These are phyloP conservation scores for Eumacrocentrus americanus DNA, from an alignment of 2,888 invertebrate species.

Conservation along the genomic window DNA sequence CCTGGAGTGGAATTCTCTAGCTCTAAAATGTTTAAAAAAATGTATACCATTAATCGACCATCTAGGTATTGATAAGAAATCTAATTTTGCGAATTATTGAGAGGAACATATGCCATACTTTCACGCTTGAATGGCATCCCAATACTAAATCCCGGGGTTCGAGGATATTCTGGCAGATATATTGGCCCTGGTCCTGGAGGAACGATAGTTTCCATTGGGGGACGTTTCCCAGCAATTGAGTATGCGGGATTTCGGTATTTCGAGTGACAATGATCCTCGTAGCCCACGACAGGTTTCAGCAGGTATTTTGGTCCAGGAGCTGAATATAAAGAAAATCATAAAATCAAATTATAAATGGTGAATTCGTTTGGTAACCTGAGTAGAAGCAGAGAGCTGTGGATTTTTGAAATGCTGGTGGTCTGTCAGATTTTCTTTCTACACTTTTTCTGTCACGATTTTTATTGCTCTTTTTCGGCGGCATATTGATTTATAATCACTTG, in stretches of 20 bases:
- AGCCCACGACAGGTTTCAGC: conserved; percentile 70
- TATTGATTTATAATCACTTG: no score
- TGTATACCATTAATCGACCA: conserved; percentile 1
- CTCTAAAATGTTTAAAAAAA: no score
- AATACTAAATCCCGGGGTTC: conserved; percentile 37
- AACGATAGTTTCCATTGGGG: conserved; percentile 20
- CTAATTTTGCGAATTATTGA: no score
- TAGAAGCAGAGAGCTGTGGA: conserved; percentile 17
- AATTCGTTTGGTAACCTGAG: conserved; percentile 25
- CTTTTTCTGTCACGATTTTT: background rate
- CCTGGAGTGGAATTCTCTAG: conserved; percentile 37
- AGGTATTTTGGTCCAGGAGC: conserved; percentile 69
- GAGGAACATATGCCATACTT: no score
- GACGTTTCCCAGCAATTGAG: conserved; percentile 64
- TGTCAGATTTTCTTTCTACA: conserved; percentile 9
- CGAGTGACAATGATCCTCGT: conserved; percentile 67
- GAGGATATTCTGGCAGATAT: conserved; percentile 59
- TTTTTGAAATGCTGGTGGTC: conserved; percentile 27
- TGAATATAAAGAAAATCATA: no score
- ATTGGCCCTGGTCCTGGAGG: conserved; percentile 61
- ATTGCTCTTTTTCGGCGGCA: conserved; percentile 30
- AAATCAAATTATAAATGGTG: no score
- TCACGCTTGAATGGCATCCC: conserved; percentile 26
- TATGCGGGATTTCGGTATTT: conserved; percentile 69
- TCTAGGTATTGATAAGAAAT: no score